Base-by-base conservation (phyloP, 2,888 invertebrate genomes). In the Hydriomena furcata region DNA sequence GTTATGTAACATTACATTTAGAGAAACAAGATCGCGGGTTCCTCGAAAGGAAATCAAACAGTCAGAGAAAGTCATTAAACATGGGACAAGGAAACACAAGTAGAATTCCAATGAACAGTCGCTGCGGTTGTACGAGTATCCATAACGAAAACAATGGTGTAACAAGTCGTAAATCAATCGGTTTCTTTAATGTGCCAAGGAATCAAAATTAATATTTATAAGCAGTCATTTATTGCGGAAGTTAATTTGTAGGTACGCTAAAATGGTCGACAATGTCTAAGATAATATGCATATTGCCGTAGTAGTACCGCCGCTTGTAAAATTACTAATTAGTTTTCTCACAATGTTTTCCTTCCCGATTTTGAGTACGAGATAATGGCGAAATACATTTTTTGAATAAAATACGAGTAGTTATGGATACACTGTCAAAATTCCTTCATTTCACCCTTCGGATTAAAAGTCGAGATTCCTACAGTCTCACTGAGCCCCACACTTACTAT, bases 1-100 rank as follows among this genome's bases (percentile, higher is more conserved):
- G 20, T 41, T 41, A 23, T 12, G 17, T 24, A 31, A 32, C 40
- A 44, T 46, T 20, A 43, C 20, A 47, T 12, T 40, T 31, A 24
- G 17, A 30, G 17, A 68, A 77, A 34, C 27, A 70, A 78, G 76
- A 78, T 79, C 67, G 68, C 63, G 56, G 30, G 12, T 40, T 63
- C 49, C 58, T 57, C 65, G 65, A 79, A 79, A 74, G 74, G 74
- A 80, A 83, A 69, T 63, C 61, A 73, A 65, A 62, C 76, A 17
- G 17, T 17, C 17, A 79, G 87, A 84, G 88, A 89, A 89, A 88
- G 88, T 84, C 86, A 87, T 85, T 85, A 84, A 78, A 77, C 81
- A 82, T 79, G 82, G 75, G 82, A 71, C 73, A 61, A 60, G 60
- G 63, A 64, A 61, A 71, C 78, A 70, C 66, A 67, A 8, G 62